Evolutionary conservation across 2,888 invertebrate species (phyloP), one percentile per base, ranked within the genome.

Genomic region (Actias luna): DNA sequence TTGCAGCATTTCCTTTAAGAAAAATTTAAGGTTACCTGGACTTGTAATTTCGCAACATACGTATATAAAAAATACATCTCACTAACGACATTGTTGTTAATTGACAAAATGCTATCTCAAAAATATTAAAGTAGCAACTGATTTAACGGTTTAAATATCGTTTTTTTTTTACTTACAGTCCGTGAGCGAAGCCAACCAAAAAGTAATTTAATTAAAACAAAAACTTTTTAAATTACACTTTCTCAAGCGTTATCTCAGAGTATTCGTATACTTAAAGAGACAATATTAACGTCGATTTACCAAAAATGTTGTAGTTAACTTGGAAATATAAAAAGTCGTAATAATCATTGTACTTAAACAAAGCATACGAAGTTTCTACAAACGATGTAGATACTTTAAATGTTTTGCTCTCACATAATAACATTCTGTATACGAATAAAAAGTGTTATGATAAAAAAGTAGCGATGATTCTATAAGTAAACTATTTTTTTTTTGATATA

Each of bases 141-240:
- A 25, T 50, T 46, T 58, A 39, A 59, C 35, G 55, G 18, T 50
- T 8, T 50, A 36, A 27, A 27, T 39, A 29, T 39, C n/a, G 36
- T 29, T 55, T 42, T 14, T 25, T 35, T 5, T 61, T 31, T 57
- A 46, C 61, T 61, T 60, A 64, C 61, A 63, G 59, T 31, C 60
- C 22, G 55, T 62, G 59, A 59, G 33, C 55, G 60, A 67, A 68
- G 65, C 65, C 62, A 63, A 63, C 64, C 63, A 64, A 66, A 69
- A 65, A 70, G 70, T 72, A 73, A 73, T 69, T 68, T 67, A 52
- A 66, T 71, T 65, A 42, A 68, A 65, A 63, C 60, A 67, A 67
- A 64, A 60, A 64, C 61, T 63, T 63, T 62, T 67, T 62, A 61
- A 66, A 72, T 70, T 70, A 67, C 63, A 72, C 74, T 73, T 73